Base-by-base conservation (phyloP, 2,888 invertebrate genomes). In the Microctonus brassicae region DNA sequence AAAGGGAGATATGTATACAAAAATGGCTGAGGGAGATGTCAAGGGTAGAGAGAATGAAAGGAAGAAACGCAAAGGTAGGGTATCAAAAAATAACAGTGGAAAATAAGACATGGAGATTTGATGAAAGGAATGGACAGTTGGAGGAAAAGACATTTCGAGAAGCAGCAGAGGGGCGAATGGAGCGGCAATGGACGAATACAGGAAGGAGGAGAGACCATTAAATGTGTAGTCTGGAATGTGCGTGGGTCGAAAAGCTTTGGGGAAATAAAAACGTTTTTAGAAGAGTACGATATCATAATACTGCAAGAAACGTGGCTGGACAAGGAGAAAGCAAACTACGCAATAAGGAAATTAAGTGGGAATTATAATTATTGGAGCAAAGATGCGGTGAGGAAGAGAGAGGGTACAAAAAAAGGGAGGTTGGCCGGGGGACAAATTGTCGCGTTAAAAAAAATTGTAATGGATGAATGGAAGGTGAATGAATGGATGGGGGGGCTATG, bases 241-340 rank as follows among this genome's bases (percentile, higher is more conserved):
- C 73, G 64, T 29, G 62, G 69, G 9, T 2, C 20, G 17, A 58
- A 52, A 10, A 69, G 63, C 0, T 2, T 70, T 5, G 20, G 29
- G 13, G 33, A 70, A 20, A 55, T 55, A 2, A 33, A 24, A 4
- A 61, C 58, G 0, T 70, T 66, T 29, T 2, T 69, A 1, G 33
- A 36, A 1, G 10, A 22, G 4, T 71, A 34, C 10, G 70, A 73
- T 36, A 20, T 75, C 7, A 17, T 75, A 1, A 9, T 75, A 0
- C 9, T 65, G 22, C 75, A 73, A 22, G 73, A 75, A 60, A 69
- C 73, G 13, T 75, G 66, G 61, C 24, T n/a, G n/a, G n/a, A n/a
- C n/a, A n/a, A n/a, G n/a, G n/a, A n/a, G n/a, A n/a, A n/a, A n/a
- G n/a, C n/a, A 26, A 29, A 7, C 29, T 29, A 29, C 3, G 29